Conservation (phyloP, 2,888 invertebrate species). For the Parnassius orleans region DNA sequence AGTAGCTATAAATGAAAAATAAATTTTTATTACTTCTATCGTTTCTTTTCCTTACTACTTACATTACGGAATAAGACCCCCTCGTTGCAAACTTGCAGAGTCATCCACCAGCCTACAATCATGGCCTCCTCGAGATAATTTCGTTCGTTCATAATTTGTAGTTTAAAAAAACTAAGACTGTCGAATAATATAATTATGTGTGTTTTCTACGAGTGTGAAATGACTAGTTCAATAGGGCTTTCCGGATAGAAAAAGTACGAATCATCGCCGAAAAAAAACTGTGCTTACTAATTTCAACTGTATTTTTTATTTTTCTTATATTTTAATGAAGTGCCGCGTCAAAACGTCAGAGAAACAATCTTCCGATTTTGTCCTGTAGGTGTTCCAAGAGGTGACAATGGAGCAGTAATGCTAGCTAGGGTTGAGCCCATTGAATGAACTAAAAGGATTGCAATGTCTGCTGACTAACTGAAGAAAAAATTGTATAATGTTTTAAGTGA, state of each 20-base stretch:
- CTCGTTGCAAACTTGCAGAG: conserved; percentile 48
- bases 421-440: too few species aligned
- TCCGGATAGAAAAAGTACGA: conserved; percentile 44
- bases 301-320: too few species aligned
- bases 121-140: conserved; percentile 73
- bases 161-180: conserved; percentile 64
- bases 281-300: not conserved
- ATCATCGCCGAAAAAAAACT: conserved; percentile 36
- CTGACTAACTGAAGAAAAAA: too few species aligned
- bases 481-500: too few species aligned
- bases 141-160: conserved; percentile 71
- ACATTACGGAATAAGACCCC: conserved; percentile 31
- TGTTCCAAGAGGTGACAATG: too few species aligned
- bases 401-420: too few species aligned
- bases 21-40: not conserved
- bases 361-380: too few species aligned
- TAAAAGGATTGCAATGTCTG: too few species aligned
- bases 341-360: too few species aligned
- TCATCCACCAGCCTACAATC: conserved; percentile 68
- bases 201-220: conserved; percentile 72
- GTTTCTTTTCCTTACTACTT: conserved; percentile 9
- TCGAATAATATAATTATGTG: conserved; percentile 76
- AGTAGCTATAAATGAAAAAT: too few species aligned
- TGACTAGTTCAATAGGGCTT: conserved; percentile 69
- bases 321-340: too few species aligned